phyloP scores from a whole-genome alignment of 2,797 vertebrate genomes.

The Sebastes oblongus region DNA sequence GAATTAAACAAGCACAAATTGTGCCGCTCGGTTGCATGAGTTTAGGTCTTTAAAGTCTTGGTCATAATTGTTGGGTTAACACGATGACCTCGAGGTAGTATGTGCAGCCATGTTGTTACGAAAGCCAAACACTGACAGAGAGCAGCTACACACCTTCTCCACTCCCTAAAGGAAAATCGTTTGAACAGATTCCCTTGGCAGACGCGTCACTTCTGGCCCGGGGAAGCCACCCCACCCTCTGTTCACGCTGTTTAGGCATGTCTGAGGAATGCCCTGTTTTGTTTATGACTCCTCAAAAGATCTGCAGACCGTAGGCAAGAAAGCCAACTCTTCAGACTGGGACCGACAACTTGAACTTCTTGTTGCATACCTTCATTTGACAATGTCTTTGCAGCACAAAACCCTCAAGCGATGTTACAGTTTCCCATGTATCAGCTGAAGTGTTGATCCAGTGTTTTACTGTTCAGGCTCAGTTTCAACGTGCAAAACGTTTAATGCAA shows the following conservation, averaged over 20 bases:
- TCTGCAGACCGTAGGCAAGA: neutral
- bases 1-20: neutral
- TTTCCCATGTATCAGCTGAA: neutral
- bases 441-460: neutral
- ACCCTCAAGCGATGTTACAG: neutral
- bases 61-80: neutral
- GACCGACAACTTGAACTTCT: neutral
- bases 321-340: neutral
- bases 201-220: neutral
- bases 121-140: neutral
- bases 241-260: slow-evolving; percentile 40
- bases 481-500: neutral
- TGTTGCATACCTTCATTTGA: neutral
- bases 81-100: neutral
- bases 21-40: neutral
- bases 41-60: neutral
- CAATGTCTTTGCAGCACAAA: neutral
- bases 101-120: neutral
- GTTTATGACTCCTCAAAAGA: slow-evolving; percentile 4
- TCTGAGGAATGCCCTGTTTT: slow-evolving; percentile 60
- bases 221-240: slow-evolving; percentile 55
- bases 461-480: neutral
- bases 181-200: neutral
- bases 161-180: slow-evolving; percentile 23
- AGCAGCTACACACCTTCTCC: slow-evolving; percentile 25